phyloP scores from a whole-genome alignment of 2,888 invertebrate species.

The Conomelus anceps region DNA sequence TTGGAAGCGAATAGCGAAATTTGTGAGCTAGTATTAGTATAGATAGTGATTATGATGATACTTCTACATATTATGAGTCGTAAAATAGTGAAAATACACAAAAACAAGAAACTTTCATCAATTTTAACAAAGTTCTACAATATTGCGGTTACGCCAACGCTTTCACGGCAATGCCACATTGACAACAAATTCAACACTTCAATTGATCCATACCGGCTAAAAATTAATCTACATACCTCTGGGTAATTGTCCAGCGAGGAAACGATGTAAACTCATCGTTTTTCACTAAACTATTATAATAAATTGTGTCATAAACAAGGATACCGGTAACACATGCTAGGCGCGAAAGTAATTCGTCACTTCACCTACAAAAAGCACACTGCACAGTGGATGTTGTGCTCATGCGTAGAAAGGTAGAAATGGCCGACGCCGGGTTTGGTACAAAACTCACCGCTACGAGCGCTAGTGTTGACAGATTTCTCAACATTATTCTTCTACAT shows the following conservation, averaged over 20 bases:
- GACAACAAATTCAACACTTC: not conserved
- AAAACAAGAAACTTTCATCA: not conserved
- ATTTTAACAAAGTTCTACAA: not conserved
- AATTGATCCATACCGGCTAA: not conserved
- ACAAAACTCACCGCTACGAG: not conserved
- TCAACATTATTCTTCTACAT: not conserved
- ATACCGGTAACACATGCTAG: not conserved
- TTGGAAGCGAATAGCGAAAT: not conserved
- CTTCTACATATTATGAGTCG: not conserved
- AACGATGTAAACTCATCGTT: not conserved
- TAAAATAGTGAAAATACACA: not conserved
- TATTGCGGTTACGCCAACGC: not conserved
- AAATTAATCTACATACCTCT: not conserved
- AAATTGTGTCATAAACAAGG: not conserved
- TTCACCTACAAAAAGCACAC: not conserved
- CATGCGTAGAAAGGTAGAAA: not conserved
- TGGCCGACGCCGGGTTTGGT: not conserved
- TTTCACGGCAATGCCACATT: not conserved
- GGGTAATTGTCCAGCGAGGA: not conserved
- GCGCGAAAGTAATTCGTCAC: not conserved
- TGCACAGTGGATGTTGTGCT: too few relatives aligned
- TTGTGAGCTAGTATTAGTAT: not conserved
- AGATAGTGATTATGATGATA: not conserved
- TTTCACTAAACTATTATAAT: not conserved
- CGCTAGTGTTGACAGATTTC: not conserved